Conservation (phyloP, 30 jellyfish, hydroid and myxozoan genomes). For the Euphysa ruthae region DNA sequence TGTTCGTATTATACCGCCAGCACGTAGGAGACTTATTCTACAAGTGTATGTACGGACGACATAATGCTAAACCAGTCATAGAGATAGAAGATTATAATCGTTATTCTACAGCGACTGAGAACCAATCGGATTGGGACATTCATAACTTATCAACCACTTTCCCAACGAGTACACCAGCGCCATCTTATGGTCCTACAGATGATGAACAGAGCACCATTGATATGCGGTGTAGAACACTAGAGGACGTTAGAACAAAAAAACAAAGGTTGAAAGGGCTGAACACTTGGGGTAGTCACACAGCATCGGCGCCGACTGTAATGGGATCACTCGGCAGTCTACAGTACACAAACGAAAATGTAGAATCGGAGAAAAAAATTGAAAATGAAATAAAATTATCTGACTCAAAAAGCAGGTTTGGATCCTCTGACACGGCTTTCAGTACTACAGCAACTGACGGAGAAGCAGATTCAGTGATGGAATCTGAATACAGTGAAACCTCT, state of each 20-base stretch:
- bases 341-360: constrained; percentile 24
- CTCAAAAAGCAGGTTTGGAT: neutral
- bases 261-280: constrained; percentile 63
- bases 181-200: constrained; percentile 80
- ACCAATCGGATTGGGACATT: constrained; percentile 93
- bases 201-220: constrained; percentile 42
- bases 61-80: constrained; percentile 77
- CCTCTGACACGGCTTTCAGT: constrained; percentile 18
- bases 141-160: constrained; percentile 71
- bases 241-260: constrained; percentile 59
- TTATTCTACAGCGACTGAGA: constrained; percentile 76
- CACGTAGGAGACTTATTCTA: constrained; percentile 53
- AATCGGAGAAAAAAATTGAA: neutral
- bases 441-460: constrained; percentile 44
- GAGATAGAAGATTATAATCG: constrained; percentile 94
- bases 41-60: constrained; percentile 48
- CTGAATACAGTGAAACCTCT: constrained; percentile 8
- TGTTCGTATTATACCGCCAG: constrained; percentile 62
- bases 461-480: constrained; percentile 31
- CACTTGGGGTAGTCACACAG: constrained; percentile 96
- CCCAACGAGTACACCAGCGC: constrained; percentile 98
- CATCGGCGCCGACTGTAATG: constrained; percentile 94
- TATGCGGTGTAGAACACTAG: constrained; percentile 81
- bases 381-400: neutral
- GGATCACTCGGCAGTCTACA: constrained; percentile 63